Base-by-base conservation (phyloP, 1,140 invertebrate species). In the Bilobella aurantiaca region DNA sequence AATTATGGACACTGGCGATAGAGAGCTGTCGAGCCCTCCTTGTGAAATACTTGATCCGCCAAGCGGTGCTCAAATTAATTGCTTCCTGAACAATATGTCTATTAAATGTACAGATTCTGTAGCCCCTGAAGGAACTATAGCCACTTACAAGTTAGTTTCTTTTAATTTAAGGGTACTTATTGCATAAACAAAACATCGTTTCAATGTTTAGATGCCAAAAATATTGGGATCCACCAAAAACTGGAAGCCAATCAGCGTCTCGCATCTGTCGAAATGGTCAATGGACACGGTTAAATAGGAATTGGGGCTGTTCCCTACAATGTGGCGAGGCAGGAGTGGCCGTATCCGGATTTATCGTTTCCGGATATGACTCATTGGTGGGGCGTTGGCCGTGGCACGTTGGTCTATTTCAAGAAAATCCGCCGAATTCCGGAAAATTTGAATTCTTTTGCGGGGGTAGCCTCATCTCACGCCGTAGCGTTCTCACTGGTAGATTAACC, bases 391-490 rank as follows among this genome's bases (percentile, higher is more conserved):
- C 59, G 3, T 61, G 59, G 59, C 28, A 61, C 27, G 59, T 61
- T 37, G 31, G 31, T 16, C 27, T 61, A 3, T 61, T 37, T 27
- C 30, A 61, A 30, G 31, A 61, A 42, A 31, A 61, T 61, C 59
- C 59, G 2, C 59, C 59, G 12, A 42, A 42, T 21, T 61, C 59
- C 23, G 59, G 59, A 61, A 61, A 23, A 16, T 61, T 30, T 37
- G 31, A 34, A 12, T 61, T 61, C 27, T 61, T 32, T 23, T 61
- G 59, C 31, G 59, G 59, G 18, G 59, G 59, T 3, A 61, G 31
- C 27, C 27, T 61, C 14, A 42, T 61, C 21, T 53, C 49, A 18
- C 49, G 28, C 16, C 8, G 49, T 5, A 53, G 23, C 28, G 28
- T 59, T 14, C 5, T 59, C 30, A 59, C 58, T 14, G 58, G 58